These are phyloP conservation scores for Phaedon cochleariae DNA, from an alignment of 2,888 invertebrate genomes.

Conservation along the genomic window DNA sequence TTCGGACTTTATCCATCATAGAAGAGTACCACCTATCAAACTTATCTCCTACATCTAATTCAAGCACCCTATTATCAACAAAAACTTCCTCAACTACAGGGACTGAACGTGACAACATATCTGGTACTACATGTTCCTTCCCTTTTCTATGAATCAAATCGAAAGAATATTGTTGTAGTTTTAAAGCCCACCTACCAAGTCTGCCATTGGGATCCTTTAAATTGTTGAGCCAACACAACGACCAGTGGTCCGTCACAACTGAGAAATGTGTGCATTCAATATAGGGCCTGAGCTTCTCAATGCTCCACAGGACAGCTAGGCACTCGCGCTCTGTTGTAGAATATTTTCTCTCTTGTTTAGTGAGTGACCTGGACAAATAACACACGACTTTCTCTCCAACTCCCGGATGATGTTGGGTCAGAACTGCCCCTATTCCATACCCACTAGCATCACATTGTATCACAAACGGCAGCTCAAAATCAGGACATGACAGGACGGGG, in stretches of 20 bases:
- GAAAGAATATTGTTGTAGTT: conserved; percentile 34
- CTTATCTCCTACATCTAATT: not conserved
- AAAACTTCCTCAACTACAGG: conserved; percentile 15
- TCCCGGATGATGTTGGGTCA: not conserved
- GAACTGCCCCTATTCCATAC: not conserved
- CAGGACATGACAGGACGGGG: not conserved
- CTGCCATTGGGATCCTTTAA: conserved; percentile 37
- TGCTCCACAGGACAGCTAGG: conserved; percentile 2
- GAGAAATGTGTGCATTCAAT: conserved; percentile 34
- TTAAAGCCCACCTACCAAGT: conserved; percentile 35
- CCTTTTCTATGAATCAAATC: conserved; percentile 34
- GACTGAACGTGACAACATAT: conserved; percentile 28
- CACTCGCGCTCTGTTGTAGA: not conserved
- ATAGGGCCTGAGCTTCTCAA: conserved; percentile 20
- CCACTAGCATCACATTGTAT: conserved; percentile 3
- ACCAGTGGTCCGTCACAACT: conserved; percentile 37
- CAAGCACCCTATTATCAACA: not conserved
- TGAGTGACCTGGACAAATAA: conserved; percentile 23
- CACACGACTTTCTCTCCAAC: conserved; percentile 20
- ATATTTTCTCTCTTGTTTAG: too few species aligned
- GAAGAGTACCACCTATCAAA: conserved; percentile 33
- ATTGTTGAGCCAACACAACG: conserved; percentile 34
- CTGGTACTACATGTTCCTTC: conserved; percentile 32
- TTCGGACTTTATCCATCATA: conserved; percentile 24
- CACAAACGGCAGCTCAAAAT: conserved; percentile 1